A percentile compares a stretch with the other conserved stretches of the same genome.
Conservation (phyloP, 2,888 invertebrate species). For the Sturmia bella region DNA sequence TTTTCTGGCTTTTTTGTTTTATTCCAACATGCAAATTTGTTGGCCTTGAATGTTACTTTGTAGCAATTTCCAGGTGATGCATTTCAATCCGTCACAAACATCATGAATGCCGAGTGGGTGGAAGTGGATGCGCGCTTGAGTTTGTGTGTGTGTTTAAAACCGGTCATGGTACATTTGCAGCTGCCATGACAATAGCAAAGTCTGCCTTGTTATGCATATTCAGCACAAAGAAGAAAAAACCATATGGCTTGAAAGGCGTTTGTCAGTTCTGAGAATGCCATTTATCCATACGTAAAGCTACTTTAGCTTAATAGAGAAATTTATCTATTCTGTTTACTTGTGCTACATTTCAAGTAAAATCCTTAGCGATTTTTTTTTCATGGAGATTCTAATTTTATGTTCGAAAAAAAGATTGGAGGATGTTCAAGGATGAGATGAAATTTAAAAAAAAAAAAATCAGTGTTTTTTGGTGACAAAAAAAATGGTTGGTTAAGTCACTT, state of each 20-base stretch:
- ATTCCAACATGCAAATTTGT: slow-evolving; percentile 48
- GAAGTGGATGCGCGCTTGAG: background rate
- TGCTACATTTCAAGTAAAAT: slow-evolving; percentile 21
- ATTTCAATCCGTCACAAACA: slow-evolving; percentile 17
- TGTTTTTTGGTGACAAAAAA: too few species aligned
- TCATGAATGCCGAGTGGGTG: background rate
- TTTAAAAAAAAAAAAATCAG: too few species aligned
- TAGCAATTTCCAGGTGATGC: slow-evolving; percentile 46
- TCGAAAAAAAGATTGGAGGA: too few species aligned
- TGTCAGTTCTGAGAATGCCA: background rate
- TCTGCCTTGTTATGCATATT: slow-evolving; percentile 24
- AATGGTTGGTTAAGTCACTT: too few species aligned
- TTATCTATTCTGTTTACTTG: slow-evolving; percentile 33
- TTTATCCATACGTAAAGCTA: slow-evolving; percentile 16
- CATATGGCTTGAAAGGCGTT: background rate
- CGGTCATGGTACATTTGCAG: slow-evolving; percentile 26
- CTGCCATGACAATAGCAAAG: slow-evolving; percentile 32
- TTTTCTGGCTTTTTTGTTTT: slow-evolving; percentile 23
- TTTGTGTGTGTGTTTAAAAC: background rate
- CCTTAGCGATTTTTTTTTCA: slow-evolving; percentile 5
- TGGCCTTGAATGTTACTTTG: slow-evolving; percentile 64
- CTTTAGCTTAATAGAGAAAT: slow-evolving; percentile 32
- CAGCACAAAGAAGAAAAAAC: background rate
- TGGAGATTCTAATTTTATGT: background rate
- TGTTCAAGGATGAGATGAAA: too few species aligned